phyloP scores from a whole-genome alignment of 2,113 vertebrate species.

The Macquaria ambigua region DNA sequence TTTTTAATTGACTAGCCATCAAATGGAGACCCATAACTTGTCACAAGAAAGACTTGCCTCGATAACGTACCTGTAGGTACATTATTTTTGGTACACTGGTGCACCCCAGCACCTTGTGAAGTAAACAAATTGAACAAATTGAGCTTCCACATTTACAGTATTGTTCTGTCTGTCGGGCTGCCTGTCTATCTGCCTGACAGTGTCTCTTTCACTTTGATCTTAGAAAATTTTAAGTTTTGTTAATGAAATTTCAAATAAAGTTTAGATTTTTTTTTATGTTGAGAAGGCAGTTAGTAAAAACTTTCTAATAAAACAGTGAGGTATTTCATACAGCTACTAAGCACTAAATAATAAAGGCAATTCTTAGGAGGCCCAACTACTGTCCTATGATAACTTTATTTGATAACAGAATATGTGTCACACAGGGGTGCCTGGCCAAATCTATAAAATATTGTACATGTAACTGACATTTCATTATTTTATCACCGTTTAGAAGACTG shows the following conservation, averaged over 20 bases:
- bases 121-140: not conserved
- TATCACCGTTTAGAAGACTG: not conserved
- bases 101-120: not conserved
- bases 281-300: not conserved
- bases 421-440: not conserved
- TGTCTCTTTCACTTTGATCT: not conserved
- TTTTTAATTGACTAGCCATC: not conserved
- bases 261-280: not conserved
- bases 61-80: not conserved
- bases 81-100: not conserved
- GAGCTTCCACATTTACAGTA: not conserved
- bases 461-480: not conserved
- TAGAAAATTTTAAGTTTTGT: not conserved
- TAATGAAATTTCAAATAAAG: not conserved
- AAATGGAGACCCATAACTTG: slow-evolving; percentile 1
- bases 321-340: not conserved
- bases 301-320: not conserved
- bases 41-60: not conserved
- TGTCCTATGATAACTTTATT: not conserved
- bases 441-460: slow-evolving; percentile 11
- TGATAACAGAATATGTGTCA: slow-evolving; percentile 22
- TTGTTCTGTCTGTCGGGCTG: not conserved
- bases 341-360: not conserved
- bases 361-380: slow-evolving; percentile 1
- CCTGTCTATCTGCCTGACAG: not conserved